A percentile compares a stretch with the other conserved stretches of the same genome.
Conservation (phyloP, 1,140 invertebrate genomes). For the Brachionus rubens region DNA sequence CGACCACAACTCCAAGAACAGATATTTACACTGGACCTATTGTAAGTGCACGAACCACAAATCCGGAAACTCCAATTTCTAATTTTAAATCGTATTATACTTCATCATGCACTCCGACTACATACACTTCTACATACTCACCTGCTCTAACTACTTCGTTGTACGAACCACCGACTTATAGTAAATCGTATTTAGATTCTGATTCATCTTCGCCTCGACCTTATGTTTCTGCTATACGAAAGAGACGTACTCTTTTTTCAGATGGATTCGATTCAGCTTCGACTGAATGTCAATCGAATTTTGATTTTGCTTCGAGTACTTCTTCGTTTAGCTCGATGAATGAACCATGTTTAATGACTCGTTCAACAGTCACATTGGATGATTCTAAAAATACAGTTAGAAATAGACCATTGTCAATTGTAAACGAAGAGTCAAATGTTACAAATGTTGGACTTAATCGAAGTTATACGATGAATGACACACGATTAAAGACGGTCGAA, state of each 20-base stretch:
- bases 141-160: background rate
- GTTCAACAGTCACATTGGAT: background rate
- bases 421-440: background rate
- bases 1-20: background rate
- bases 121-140: constrained; percentile 8
- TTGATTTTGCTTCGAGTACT: background rate
- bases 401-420: constrained; percentile 5
- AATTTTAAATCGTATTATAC: background rate
- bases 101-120: background rate
- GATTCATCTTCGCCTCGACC: background rate
- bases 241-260: constrained; percentile 25
- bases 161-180: background rate
- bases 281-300: background rate
- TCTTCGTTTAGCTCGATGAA: background rate
- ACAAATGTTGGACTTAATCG: background rate
- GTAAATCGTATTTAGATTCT: background rate
- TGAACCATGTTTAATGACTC: background rate
- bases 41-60: constrained; percentile 14
- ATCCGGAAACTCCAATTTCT: background rate
- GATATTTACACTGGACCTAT: constrained; percentile 6
- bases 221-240: constrained; percentile 34
- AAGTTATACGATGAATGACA: constrained; percentile 4
- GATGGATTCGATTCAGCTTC: constrained; percentile 22
- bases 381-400: background rate
- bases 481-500: background rate